Percentiles rank a stretch among this genome's conserved stretches.
phyloP scores from a whole-genome alignment of 2,888 invertebrate species.

The Leuctra nigra region DNA sequence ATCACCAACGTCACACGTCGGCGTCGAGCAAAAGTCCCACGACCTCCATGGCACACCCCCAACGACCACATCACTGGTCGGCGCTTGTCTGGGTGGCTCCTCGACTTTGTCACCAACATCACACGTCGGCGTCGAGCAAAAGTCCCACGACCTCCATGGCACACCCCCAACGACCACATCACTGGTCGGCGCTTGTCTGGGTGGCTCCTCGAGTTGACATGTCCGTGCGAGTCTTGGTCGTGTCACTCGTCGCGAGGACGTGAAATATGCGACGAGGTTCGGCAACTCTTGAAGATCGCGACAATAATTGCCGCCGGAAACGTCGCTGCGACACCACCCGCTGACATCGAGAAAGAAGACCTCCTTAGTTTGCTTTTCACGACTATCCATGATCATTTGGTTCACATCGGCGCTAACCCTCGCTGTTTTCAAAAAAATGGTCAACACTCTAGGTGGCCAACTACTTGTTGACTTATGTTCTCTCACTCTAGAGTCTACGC shows the following conservation, averaged over 20 bases:
- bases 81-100: no score
- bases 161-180: no score
- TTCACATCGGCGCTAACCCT: neutral
- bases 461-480: conserved; percentile 1
- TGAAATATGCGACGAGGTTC: neutral
- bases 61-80: no score
- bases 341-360: neutral
- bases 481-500: neutral
- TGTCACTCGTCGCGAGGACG: neutral
- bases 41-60: no score
- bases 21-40: no score
- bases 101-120: no score
- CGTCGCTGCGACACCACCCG: neutral
- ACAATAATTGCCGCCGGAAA: neutral
- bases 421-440: neutral
- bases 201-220: no score
- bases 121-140: no score
- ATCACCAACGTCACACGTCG: no score
- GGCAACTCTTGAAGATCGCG: neutral
- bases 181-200: no score
- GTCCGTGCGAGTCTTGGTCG: neutral
- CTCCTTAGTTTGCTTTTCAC: neutral
- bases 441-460: conserved; percentile 2
- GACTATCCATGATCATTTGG: neutral
- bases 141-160: no score